Conservation (phyloP, 1,140 invertebrate genomes). For the Halyomorpha halys region DNA sequence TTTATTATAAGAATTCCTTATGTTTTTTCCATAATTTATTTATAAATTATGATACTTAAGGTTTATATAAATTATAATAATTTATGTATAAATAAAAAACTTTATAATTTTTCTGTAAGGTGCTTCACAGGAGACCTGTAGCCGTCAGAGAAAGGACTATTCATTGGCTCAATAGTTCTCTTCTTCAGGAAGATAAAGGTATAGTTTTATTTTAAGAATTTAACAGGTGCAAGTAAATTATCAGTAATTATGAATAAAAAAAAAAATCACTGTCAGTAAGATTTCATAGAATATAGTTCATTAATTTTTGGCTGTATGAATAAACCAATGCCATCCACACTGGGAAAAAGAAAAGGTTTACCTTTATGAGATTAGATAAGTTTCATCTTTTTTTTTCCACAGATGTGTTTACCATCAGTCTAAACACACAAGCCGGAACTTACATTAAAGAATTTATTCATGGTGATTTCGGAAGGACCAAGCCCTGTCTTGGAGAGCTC, state of each 20-base stretch:
- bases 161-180: constrained; percentile 45
- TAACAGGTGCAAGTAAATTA: neutral
- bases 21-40: too few relatives aligned
- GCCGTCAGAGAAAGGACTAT: constrained; percentile 52
- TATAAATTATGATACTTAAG: too few relatives aligned
- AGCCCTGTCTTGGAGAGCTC: constrained; percentile 54
- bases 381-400: neutral
- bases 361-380: neutral
- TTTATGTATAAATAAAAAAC: too few relatives aligned
- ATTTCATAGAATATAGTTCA: too few relatives aligned
- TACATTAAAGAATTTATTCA: constrained; percentile 97
- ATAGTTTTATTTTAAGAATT: neutral
- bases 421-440: constrained; percentile 85
- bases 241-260: too few relatives aligned
- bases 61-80: too few relatives aligned
- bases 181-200: constrained; percentile 11
- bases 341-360: too few relatives aligned
- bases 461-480: constrained; percentile 82
- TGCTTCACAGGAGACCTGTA: constrained; percentile 63
- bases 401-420: constrained; percentile 40
- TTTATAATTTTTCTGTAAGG: neutral
- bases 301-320: too few relatives aligned
- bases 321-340: too few relatives aligned
- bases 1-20: too few relatives aligned
- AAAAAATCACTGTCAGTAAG: too few relatives aligned